Evolutionary conservation across 2,888 invertebrate genomes (phyloP), one percentile per base, ranked within the genome.

Genomic region (Ophonus ardosiacus): DNA sequence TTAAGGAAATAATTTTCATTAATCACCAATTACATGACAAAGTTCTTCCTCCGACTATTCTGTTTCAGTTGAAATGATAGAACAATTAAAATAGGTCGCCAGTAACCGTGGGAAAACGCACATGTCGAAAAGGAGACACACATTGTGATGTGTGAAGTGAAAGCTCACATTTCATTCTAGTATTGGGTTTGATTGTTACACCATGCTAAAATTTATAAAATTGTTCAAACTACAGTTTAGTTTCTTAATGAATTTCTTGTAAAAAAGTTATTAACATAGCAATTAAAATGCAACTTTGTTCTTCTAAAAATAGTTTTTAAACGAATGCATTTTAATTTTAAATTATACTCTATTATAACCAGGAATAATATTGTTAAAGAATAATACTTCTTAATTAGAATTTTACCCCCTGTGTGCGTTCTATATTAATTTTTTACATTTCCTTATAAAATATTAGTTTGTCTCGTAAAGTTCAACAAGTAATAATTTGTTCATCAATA

Each of bases 11-110:
- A 17, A 59, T 59, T 59, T 59, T 59, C 17, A 59, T 59, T 59
- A 59, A 59, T 59, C 59, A 59, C 59, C 59, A 59, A 59, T 59
- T 59, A 59, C 59, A 59, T 59, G 59, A 17, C 17, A 59, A 59
- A 59, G 18, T 59, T 59, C 7, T 59, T 17, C 59, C 43, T 43
- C 43, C 7, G 13, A 51, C 13, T 51, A 51, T 51, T 51, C 43
- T 51, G 43, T 51, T 51, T 51, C 43, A 2, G 43, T 10, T 51
- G 10, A 13, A 13, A 8, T 51, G 43, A 10, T 51, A 13, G 13
- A 51, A 51, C 43, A 51, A 51, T 51, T 51, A 51, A 51, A 51
- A 51, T 51, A 51, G 43, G 43, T 51, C 43, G 43, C 43, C 10
- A 8, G 13, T 31, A 51, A 51, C 1, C 43, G 43, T 51, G 43